Evolutionary conservation across 2,888 invertebrate species (phyloP).

Genomic region (Tetragonula carbonaria): DNA sequence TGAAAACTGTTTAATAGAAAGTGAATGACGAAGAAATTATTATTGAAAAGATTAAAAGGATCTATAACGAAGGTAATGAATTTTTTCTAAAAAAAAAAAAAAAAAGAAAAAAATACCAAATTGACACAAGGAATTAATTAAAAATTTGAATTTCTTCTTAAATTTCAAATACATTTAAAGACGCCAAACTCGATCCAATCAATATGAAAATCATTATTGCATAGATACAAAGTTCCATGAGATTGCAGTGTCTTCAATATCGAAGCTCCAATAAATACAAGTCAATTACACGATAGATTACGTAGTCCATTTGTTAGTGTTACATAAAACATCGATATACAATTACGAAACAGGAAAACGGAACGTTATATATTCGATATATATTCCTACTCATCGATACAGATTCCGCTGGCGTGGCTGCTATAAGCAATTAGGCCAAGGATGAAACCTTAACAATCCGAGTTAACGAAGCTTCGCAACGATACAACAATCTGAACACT

Average conservation of each 20-base stretch:
- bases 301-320: not conserved
- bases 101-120: too few species aligned
- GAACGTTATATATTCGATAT: too few species aligned
- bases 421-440: conserved; percentile 49
- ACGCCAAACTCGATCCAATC: not conserved
- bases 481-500: conserved; percentile 7
- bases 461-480: conserved; percentile 27
- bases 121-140: too few species aligned
- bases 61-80: too few species aligned
- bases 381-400: not conserved
- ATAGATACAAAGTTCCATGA: not conserved
- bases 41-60: too few species aligned
- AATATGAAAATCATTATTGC: not conserved
- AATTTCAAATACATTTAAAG: not conserved
- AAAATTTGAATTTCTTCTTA: not conserved
- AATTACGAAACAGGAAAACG: not conserved
- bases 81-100: too few species aligned
- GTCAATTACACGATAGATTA: not conserved
- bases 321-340: not conserved
- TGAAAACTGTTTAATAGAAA: too few species aligned
- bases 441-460: conserved; percentile 32
- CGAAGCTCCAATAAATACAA: not conserved
- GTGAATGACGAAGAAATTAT: too few species aligned
- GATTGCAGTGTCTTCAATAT: not conserved
- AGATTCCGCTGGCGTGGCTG: conserved; percentile 1